Conservation (phyloP, 2,888 invertebrate genomes). For the Cheilosia grossa region DNA sequence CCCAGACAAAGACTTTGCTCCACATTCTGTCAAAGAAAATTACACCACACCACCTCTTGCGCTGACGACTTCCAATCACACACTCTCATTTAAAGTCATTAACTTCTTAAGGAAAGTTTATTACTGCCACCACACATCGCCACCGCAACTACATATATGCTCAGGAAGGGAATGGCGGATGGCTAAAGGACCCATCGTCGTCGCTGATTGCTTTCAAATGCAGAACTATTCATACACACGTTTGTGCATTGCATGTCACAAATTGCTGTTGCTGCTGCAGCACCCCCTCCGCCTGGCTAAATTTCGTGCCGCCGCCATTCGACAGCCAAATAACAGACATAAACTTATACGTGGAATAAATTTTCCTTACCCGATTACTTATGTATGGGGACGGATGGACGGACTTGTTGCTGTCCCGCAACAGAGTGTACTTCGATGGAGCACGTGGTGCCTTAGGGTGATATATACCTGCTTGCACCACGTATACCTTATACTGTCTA, state of each 20-base stretch:
- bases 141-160: background rate
- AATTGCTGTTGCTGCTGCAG: slow-evolving; percentile 65
- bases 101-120: slow-evolving; percentile 71
- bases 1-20: slow-evolving; percentile 33
- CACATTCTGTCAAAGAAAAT: slow-evolving; percentile 29
- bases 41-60: slow-evolving; percentile 7
- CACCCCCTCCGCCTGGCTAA: slow-evolving; percentile 32
- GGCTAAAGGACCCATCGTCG: slow-evolving; percentile 3
- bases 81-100: slow-evolving; percentile 70
- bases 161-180: too few relatives aligned
- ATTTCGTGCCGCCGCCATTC: slow-evolving; percentile 39
- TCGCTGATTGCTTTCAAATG: slow-evolving; percentile 63
- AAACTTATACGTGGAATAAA: slow-evolving; percentile 72
- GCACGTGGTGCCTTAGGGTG: slow-evolving; percentile 22
- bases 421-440: slow-evolving; percentile 31
- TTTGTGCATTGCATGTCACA: slow-evolving; percentile 60
- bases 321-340: slow-evolving; percentile 66
- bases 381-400: slow-evolving; percentile 34
- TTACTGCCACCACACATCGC: slow-evolving; percentile 41
- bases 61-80: slow-evolving; percentile 22
- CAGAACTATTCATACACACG: slow-evolving; percentile 15
- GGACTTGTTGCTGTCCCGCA: slow-evolving; percentile 69
- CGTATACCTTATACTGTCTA: slow-evolving; percentile 16
- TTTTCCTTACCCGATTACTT: slow-evolving; percentile 57
- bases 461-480: background rate